Conservation (phyloP, 30 jellyfish, hydroid and myxozoan species). For the Euphysa ruthae region DNA sequence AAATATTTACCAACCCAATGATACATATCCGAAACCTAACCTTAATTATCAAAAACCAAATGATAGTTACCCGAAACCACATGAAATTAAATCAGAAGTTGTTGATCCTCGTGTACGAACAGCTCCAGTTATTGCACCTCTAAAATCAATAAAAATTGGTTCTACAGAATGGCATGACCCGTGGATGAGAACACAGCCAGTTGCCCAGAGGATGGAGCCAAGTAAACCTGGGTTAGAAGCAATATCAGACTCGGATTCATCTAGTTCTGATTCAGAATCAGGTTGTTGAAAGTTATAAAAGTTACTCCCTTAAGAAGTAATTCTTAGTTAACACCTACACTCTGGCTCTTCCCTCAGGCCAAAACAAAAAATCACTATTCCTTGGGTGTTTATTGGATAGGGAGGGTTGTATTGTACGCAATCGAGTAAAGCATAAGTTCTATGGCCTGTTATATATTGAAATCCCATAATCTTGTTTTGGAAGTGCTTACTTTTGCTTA, state of each 20-base stretch:
- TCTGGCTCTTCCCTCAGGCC: no score
- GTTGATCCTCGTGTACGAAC: conserved; percentile 14
- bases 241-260: conserved; percentile 21
- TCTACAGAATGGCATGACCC: conserved; percentile 95
- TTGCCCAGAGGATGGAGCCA: background rate
- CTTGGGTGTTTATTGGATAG: no score
- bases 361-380: no score
- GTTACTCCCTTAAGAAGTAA: no score
- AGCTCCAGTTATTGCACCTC: background rate
- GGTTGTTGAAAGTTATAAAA: conserved; percentile 43
- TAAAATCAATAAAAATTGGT: background rate
- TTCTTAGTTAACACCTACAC: no score
- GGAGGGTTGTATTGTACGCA: no score
- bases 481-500: no score
- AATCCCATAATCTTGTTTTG: no score
- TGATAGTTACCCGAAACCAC: background rate
- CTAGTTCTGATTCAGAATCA: conserved; percentile 47
- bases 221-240: conserved; percentile 23
- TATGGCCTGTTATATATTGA: no score
- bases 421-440: no score
- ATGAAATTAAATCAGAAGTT: background rate
- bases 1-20: background rate
- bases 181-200: conserved; percentile 87
- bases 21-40: no score
- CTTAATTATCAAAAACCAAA: no score